Base-by-base conservation (phyloP, 2,113 vertebrate genomes). In the Rhombomys opimus region DNA sequence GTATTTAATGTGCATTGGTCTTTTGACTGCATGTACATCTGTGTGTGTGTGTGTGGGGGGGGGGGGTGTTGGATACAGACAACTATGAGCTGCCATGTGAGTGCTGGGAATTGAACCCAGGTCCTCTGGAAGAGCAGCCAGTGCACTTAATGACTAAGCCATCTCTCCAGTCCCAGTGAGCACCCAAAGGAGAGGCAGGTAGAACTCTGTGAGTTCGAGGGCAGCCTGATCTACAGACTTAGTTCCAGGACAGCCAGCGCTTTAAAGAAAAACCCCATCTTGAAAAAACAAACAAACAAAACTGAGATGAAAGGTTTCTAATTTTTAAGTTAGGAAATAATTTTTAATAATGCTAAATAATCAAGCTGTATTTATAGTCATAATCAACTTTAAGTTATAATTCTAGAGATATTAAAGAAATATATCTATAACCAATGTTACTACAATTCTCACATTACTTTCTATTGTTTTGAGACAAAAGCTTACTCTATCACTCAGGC, bases 341-440 rank as follows among this genome's bases (percentile, higher is more conserved):
- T 46, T 46, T 46, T 46, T 46, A 46, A 46, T 46, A 88, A 84
- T 72, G 23, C 35, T 90, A 84, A 95, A 92, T 38, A 92, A 70
- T 67, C 85, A 91, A 81, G n/a, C 73, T 90, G 38, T 27, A 93
- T 85, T 77, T 84, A 57, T 27, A 95, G n/a, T 13, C 87, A 76
- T 2, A 89, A 88, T 59, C 46, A 59, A 27, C 25, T 88, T 94
- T 57, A 78, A 91, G 88, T 32, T 87, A 50, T 78, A 91, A 96
- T 87, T 84, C n/a, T 73, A 94, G 68, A 78, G 80, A 35, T 75
- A 91, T 25, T 50, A 75, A 85, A 17, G 22, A 52, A 85, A 89
- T 59, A 57, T 1, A 90, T 32, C 84, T 84, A 78, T 84, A 92
- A 93, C 76, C 20, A 91, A 87, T 84, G 18, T 59, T 87, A 82